Base-by-base conservation (phyloP, 1,140 invertebrate genomes). In the Rhyzopertha dominica region DNA sequence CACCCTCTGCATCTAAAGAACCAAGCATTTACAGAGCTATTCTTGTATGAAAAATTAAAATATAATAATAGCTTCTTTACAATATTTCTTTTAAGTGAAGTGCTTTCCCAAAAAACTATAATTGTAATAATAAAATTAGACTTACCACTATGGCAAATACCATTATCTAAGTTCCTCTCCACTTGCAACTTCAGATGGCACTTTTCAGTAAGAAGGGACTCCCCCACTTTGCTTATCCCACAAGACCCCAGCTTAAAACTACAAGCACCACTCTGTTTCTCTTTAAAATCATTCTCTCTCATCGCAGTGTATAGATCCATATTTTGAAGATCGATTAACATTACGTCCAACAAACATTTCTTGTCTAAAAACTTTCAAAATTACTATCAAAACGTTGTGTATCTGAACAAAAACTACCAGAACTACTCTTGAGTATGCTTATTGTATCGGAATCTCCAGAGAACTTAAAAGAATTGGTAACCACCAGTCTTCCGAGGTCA, bases 131-230 rank as follows among this genome's bases (percentile, higher is more conserved):
- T 19, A 43, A 44, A 22, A 9, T 17, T 17, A 18, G 49, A 43
- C 56, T 52, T 63, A 73, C 72, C 76, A 38, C 69, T 72, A 51
- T 84, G 79, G 54, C 73, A 78, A 13, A 81, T 58, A 47, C 76
- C 74, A n/a, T 66, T 73, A 46, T 88, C 84, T n/a, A 93, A 66
- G 70, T 94, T 95, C 29, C 87, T 73, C 62, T 91, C 87, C 3
- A 94, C 76, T 61, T 86, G 78, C 14, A 95, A 66, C 30, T 84
- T 80, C 18, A 95, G 65, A 43, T 84, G 76, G 58, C 87, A 91
- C 43, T 85, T 88, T 47, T 92, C 80, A 14, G 83, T 82, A 1
- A 95, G 70, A 7, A 92, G 67, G 2, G 79, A 80, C 1, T 74
- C 63, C 24, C 80, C 76, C 13, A 72, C 64, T 51, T 74, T 75